Base-by-base conservation (phyloP, 2,797 vertebrate species). In the Micromesistius poutassou region DNA sequence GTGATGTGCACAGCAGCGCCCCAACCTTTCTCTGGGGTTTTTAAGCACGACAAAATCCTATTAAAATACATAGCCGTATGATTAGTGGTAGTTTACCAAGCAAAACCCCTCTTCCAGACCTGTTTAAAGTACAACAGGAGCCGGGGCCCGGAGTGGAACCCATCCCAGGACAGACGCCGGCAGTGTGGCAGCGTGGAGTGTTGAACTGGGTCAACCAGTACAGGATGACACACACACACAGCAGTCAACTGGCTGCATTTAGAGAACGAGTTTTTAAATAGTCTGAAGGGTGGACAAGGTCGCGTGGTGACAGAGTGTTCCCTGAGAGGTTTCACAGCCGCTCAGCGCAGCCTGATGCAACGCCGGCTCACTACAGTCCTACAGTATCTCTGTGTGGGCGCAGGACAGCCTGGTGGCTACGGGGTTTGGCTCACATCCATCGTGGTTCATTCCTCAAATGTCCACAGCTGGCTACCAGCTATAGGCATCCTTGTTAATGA, bases 201-300 rank as follows among this genome's bases (percentile, higher is more conserved):
- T 50, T 78, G 46, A 86, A 82, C 38, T 85, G 71, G 75, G 71
- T 85, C 79, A 84, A 75, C 4, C 68, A 79, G 36, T 25, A 72
- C n/a, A 74, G 73, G 14, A 72, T 74, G 62, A 68, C n/a, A 68
- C 62, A 68, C 62, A 76, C 42, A 38, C 6, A 68, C 71, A 33
- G 42, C 76, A 76, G 28, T 83, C 71, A 81, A 74, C 35, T 73
- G 50, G 62, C 72, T 75, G 55, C 25, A 74, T 76, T 36, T 31
- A 55, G 0, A 28, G 40, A 71, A 71, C 33, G 70, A 71, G 1
- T 1, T 81, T 80, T 75, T 74, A 66, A 79, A 75, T 30, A 79
- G 50, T 72, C 80, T 85, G 13, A 10, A 83, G 74, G 78, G 66
- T 77, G 40, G 14, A 75, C 25, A 13, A 84, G 73, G 35, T 76